Conservation (phyloP, 2,888 invertebrate genomes). For the Crematogaster levior region DNA sequence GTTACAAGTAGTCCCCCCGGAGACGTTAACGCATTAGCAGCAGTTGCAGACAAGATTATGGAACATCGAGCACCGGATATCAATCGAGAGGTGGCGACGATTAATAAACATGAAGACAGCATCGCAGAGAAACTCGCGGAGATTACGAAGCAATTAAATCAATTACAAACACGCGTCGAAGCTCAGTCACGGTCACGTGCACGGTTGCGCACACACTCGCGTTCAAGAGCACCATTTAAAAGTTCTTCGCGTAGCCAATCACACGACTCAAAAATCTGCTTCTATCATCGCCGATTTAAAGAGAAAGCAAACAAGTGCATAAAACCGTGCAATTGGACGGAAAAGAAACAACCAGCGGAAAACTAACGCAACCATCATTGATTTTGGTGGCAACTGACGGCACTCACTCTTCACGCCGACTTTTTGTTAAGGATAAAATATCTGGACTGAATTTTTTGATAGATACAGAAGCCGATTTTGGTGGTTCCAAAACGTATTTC, state of each 20-base stretch:
- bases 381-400: neutral
- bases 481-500: neutral
- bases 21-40: neutral
- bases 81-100: neutral
- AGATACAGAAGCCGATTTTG: neutral
- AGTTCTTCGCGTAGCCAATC: too few species aligned
- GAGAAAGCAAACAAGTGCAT: neutral
- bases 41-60: neutral
- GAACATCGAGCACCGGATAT: neutral
- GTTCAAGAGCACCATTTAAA: too few species aligned
- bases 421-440: neutral
- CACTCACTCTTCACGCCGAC: neutral
- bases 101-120: neutral
- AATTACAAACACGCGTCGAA: neutral
- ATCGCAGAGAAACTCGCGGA: neutral
- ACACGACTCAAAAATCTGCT: too few species aligned
- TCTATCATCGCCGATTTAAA: too few species aligned
- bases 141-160: neutral
- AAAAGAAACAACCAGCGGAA: neutral
- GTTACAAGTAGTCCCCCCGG: neutral
- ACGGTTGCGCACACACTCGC: too few species aligned
- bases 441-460: neutral
- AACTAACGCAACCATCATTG: neutral
- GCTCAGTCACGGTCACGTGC: too few species aligned
- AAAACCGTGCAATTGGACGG: neutral